Evolutionary conservation across 2,888 invertebrate species (phyloP).

Genomic region (Caenorhabditis uteleia): DNA sequence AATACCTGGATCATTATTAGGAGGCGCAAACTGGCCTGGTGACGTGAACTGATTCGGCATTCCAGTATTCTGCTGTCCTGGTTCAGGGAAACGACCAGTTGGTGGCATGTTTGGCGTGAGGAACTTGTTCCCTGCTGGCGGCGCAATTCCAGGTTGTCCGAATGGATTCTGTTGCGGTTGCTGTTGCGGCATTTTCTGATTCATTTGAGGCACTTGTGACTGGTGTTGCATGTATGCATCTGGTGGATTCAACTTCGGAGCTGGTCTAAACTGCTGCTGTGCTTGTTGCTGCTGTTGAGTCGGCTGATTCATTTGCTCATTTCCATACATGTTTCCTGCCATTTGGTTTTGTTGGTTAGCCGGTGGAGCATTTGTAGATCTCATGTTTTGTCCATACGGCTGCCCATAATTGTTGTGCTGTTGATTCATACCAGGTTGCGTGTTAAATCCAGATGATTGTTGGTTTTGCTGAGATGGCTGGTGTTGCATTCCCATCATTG

Average conservation of each 20-base stretch:
- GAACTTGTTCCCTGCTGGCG: neutral
- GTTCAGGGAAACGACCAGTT: no score
- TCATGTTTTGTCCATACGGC: no score
- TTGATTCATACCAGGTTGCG: no score
- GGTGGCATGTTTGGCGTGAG: no score
- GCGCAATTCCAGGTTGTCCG: neutral
- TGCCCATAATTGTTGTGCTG: no score
- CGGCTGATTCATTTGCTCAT: neutral
- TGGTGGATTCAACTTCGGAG: neutral
- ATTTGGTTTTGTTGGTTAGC: neutral
- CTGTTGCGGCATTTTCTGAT: conserved; percentile 1
- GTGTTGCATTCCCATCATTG: conserved; percentile 17
- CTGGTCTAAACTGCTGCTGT: conserved; percentile 1
- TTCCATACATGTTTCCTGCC: no score
- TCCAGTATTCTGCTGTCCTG: neutral
- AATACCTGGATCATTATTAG: neutral
- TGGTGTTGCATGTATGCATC: neutral
- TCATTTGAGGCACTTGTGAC: no score
- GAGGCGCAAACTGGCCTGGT: conserved; percentile 1
- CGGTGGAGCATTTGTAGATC: no score
- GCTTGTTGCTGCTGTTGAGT: neutral
- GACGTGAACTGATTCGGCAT: neutral
- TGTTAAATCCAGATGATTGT: no score
- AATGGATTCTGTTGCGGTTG: conserved; percentile 2
- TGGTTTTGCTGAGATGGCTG: no score